Conservation (phyloP, 64 coral and sea anemone species). For the Actinia equina region DNA sequence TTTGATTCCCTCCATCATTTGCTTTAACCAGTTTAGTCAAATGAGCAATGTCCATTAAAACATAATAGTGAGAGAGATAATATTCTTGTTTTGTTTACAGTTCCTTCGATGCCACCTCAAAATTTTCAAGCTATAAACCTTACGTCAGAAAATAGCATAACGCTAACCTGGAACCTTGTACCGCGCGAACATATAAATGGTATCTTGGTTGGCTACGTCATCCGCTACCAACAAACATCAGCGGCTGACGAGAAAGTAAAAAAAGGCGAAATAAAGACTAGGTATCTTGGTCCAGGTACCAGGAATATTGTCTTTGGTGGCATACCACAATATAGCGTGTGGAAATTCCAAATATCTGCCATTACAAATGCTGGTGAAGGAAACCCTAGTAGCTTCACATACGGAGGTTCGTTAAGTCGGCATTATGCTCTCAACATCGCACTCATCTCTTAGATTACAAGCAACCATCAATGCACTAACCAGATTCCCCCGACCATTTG, state of each 20-base stretch:
- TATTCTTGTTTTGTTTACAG: slow-evolving; percentile 1
- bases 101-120: slow-evolving; percentile 40
- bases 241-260: slow-evolving; percentile 16
- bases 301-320: neutral
- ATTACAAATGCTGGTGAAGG: slow-evolving; percentile 49
- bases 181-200: slow-evolving; percentile 62
- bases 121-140: slow-evolving; percentile 30
- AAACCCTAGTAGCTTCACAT: slow-evolving; percentile 3
- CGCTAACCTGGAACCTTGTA: slow-evolving; percentile 51
- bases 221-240: slow-evolving; percentile 32
- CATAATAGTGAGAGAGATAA: no score
- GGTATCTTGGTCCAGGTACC: neutral
- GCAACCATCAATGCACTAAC: no score
- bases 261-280: neutral
- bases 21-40: no score
- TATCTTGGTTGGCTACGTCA: slow-evolving; percentile 37
- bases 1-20: no score
- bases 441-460: no score
- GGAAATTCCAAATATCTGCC: slow-evolving; percentile 52
- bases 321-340: slow-evolving; percentile 35
- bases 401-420: no score
- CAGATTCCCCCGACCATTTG: no score
- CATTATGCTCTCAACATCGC: no score
- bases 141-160: slow-evolving; percentile 41
- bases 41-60: neutral